A percentile compares a stretch with the other conserved stretches of the same genome.
phyloP scores from a whole-genome alignment of 2,797 vertebrate genomes.

The Catamblyrhynchus diadema region DNA sequence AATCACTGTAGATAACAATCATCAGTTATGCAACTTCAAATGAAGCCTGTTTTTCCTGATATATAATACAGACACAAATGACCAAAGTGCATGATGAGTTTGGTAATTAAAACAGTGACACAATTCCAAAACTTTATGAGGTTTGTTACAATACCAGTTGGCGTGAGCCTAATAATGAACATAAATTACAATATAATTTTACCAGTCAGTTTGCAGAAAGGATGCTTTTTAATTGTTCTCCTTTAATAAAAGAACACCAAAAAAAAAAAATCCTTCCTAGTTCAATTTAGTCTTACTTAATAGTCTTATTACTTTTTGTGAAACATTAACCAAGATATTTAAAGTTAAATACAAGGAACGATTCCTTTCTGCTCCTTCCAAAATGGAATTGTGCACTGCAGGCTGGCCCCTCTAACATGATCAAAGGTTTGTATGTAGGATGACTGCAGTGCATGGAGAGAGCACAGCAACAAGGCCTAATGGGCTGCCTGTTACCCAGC shows the following conservation, averaged over 20 bases:
- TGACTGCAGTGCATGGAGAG: background rate
- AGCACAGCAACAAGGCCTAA: background rate
- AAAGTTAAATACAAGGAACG: background rate
- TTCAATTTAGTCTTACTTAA: background rate
- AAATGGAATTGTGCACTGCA: background rate
- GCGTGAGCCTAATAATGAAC: background rate
- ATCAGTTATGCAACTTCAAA: conserved; percentile 18
- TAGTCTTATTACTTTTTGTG: background rate
- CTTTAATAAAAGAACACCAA: background rate
- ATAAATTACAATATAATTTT: background rate
- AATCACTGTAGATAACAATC: background rate
- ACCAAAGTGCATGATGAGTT: conserved; percentile 31
- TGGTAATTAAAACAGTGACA: conserved; percentile 35
- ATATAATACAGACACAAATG: conserved; percentile 2
- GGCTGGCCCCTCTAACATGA: background rate
- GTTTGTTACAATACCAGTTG: conserved; percentile 3
- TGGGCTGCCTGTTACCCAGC: background rate
- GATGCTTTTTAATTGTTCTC: background rate
- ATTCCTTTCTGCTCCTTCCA: background rate
- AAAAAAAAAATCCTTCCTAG: background rate
- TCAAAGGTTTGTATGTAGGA: background rate
- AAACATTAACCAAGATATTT: background rate
- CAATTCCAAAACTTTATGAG: conserved; percentile 27
- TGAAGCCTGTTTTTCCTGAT: background rate
- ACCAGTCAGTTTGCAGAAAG: background rate